Evolutionary conservation across 2,797 vertebrate genomes (phyloP), one percentile per base, ranked within the genome.

Genomic region (Percopsis omiscomaycus): DNA sequence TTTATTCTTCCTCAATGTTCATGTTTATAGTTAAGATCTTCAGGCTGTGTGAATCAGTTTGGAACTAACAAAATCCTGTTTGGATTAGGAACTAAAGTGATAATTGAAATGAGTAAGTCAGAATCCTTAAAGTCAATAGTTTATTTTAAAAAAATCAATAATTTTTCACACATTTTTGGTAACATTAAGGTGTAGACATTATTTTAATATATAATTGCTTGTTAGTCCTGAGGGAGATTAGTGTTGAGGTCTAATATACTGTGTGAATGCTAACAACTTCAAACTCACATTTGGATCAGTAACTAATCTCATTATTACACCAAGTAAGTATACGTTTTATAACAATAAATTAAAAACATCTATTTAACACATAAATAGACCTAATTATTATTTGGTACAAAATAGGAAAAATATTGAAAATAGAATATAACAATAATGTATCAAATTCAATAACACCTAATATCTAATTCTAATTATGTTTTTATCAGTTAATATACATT

Each of bases 1-100:
- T 42, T 42, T 42, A 42, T 42, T 42, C 37, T 42, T 42, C 37
- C 9, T 1, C 6, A 42, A 42, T 42, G 37, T 42, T 6, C 9
- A 42, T 42, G 37, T 42, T 61, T 4, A 3, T 2, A 2, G 47
- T 69, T 46, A 27, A 3, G 29, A 3, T 2, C 30, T 12, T 55
- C 3, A 5, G 16, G 29, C 2, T 51, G 84, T 81, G 86, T 84
- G 83, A 61, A 0, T 48, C 0, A n/a, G n/a, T 51, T 46, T 66
- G 71, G 15, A 47, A 8, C 2, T 1, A 1, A 2, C 54, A 47
- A 74, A 57, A 60, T 88, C 16, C 3, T 81, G 53, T 87, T 87
- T 78, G 79, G 73, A 3, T 67, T 55, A 54, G 81, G 78, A 42
- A 42, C 37, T 42, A 42, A 42, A 42, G 37, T 42, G 37, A 42